These are phyloP conservation scores for Rosalia funebris DNA, from an alignment of 2,888 invertebrate species.

Conservation along the genomic window DNA sequence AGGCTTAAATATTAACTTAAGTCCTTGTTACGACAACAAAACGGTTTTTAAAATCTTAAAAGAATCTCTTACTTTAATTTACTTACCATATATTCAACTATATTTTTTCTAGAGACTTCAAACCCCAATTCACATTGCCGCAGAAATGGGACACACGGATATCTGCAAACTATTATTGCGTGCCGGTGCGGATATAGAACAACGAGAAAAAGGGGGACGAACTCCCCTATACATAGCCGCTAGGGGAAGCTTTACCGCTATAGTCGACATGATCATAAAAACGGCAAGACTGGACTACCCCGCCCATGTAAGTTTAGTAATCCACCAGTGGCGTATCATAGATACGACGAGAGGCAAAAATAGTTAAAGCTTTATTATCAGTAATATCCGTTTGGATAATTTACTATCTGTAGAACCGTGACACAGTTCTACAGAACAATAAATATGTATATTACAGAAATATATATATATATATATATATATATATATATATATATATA, in stretches of 20 bases:
- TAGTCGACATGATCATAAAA: conserved; percentile 84
- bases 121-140: conserved; percentile 84
- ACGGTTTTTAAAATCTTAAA: no score
- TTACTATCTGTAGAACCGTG: no score
- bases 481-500: no score
- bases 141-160: conserved; percentile 75
- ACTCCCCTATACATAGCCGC: conserved; percentile 83
- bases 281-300: conserved; percentile 76
- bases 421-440: no score
- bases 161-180: conserved; percentile 71
- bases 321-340: conserved; percentile 37
- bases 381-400: no score
- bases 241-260: conserved; percentile 83
- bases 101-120: conserved; percentile 70
- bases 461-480: no score
- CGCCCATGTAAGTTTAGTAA: conserved; percentile 65
- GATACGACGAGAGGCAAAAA: neutral
- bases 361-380: no score
- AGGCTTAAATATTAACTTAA: no score
- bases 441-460: no score
- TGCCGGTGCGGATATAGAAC: conserved; percentile 75
- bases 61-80: no score
- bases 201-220: conserved; percentile 71
- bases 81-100: no score
- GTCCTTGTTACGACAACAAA: no score